Evolutionary conservation across 2,113 vertebrate genomes (phyloP).

Genomic region (Archocentrus centrarchus): DNA sequence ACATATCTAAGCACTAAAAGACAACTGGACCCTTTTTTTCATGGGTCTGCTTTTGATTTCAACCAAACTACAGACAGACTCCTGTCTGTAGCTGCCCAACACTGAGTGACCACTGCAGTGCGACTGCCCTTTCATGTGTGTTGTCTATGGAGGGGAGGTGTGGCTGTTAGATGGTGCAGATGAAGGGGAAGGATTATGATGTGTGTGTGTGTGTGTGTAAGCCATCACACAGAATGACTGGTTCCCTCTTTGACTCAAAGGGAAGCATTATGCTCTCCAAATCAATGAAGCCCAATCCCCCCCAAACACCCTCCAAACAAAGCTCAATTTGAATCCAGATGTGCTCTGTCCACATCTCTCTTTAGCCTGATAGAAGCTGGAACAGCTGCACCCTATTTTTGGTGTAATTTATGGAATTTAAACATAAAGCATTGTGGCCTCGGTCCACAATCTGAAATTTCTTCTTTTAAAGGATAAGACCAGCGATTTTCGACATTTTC

Average conservation of each 20-base stretch:
- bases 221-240: conserved; percentile 1
- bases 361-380: background rate
- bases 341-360: background rate
- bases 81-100: background rate
- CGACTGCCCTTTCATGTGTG: background rate
- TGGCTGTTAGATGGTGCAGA: background rate
- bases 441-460: background rate
- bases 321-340: background rate
- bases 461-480: background rate
- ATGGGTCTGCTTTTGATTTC: background rate
- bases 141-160: background rate
- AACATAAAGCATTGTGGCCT: background rate
- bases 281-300: conserved; percentile 21
- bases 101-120: background rate
- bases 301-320: background rate
- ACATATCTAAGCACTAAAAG: too few species aligned
- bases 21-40: background rate
- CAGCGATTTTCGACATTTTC: background rate
- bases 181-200: background rate
- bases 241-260: background rate
- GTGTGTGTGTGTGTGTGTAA: background rate
- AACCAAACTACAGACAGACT: background rate
- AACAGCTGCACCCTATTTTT: conserved; percentile 5
- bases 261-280: conserved; percentile 10
- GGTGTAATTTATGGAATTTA: background rate